phyloP scores from a whole-genome alignment of 1,140 invertebrate genomes.

The Vollenhovia emeryi region DNA sequence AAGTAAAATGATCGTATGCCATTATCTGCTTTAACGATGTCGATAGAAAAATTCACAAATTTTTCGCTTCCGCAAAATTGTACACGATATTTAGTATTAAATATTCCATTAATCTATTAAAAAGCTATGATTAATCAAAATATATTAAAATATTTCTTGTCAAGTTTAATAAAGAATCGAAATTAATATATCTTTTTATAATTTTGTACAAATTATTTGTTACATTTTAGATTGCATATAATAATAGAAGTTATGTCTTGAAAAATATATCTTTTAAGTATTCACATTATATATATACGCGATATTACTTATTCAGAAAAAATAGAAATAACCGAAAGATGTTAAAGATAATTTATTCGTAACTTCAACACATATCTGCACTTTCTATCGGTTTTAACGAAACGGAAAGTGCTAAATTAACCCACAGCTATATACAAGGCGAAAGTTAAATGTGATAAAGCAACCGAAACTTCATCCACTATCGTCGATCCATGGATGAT shows the following conservation, averaged over 20 bases:
- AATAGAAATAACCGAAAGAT: neutral
- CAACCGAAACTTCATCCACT: slow-evolving; percentile 38
- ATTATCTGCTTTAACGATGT: neutral
- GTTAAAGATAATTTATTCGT: neutral
- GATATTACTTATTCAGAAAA: neutral
- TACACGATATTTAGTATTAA: neutral
- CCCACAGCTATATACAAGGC: neutral
- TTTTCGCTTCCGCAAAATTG: neutral
- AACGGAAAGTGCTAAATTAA: slow-evolving; percentile 29
- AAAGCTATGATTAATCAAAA: neutral
- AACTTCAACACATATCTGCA: neutral
- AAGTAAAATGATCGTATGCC: neutral
- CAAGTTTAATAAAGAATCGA: neutral
- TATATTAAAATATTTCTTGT: slow-evolving; percentile 2
- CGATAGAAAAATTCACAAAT: neutral
- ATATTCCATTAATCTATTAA: slow-evolving; percentile 7
- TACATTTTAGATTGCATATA: neutral
- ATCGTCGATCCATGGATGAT: slow-evolving; percentile 25
- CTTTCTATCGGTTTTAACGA: neutral
- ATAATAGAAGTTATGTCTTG: neutral
- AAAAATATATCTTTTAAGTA: neutral
- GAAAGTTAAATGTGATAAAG: slow-evolving; percentile 24
- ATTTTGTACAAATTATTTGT: neutral
- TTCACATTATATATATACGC: no score
- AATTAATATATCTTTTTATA: neutral